Conservation (phyloP, 1,140 invertebrate species). For the Episyrphus balteatus region DNA sequence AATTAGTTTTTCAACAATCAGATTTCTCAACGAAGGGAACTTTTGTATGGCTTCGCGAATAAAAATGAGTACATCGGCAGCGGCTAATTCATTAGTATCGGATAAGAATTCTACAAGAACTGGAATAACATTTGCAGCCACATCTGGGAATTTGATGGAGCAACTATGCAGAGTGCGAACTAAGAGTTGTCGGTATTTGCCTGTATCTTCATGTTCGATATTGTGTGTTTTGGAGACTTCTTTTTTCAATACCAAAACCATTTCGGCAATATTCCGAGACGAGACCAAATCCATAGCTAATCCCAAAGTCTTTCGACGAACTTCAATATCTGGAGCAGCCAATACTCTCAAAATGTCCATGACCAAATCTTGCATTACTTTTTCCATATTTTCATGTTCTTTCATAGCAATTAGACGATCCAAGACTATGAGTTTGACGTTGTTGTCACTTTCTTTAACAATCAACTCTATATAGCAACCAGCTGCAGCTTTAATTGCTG, state of each 20-base stretch:
- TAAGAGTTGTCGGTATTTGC: slow-evolving; percentile 89
- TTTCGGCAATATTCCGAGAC: slow-evolving; percentile 89
- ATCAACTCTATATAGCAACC: slow-evolving; percentile 97
- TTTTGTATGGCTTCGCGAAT: slow-evolving; percentile 89
- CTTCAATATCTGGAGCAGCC: slow-evolving; percentile 89
- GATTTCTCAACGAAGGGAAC: slow-evolving; percentile 67
- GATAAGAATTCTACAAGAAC: slow-evolving; percentile 93
- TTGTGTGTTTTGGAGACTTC: slow-evolving; percentile 87
- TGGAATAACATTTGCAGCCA: slow-evolving; percentile 85
- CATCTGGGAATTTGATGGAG: slow-evolving; percentile 95
- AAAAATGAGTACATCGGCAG: slow-evolving; percentile 89
- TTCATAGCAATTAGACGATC: slow-evolving; percentile 86
- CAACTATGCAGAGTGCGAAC: slow-evolving; percentile 91
- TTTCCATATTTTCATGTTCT: slow-evolving; percentile 75
- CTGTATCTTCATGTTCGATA: slow-evolving; percentile 88
- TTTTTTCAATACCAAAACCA: slow-evolving; percentile 89
- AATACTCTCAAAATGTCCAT: slow-evolving; percentile 97
- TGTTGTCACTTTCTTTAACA: slow-evolving; percentile 98
- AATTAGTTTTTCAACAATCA: slow-evolving; percentile 73
- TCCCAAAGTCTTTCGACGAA: slow-evolving; percentile 76
- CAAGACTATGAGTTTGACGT: slow-evolving; percentile 97
- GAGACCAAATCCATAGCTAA: slow-evolving; percentile 87
- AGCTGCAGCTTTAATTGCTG: slow-evolving; percentile 94
- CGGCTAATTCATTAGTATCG: slow-evolving; percentile 87
- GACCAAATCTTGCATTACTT: slow-evolving; percentile 91